Evolutionary conservation across 2,797 vertebrate species (phyloP).

Genomic region (Bufotes viridis): DNA sequence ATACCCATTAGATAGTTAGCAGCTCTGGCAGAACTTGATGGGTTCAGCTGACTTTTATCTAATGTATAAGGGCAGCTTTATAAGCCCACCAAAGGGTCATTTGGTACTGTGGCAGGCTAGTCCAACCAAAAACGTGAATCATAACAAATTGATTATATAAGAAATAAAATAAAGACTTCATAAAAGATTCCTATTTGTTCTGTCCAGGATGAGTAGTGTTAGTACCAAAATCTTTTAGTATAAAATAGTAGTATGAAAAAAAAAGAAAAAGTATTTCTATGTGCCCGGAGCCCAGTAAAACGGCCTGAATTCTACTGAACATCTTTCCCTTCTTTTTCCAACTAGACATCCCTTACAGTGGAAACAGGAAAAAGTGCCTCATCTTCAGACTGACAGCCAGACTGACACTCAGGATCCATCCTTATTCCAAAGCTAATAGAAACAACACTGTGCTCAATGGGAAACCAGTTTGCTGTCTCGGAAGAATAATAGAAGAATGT

Average conservation of each 20-base stretch:
- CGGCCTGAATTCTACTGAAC: not conserved
- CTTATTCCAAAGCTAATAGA: constrained; percentile 69
- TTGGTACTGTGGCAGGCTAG: not conserved
- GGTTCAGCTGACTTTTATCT: too few species aligned
- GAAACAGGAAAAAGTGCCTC: constrained; percentile 66
- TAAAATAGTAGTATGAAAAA: not conserved
- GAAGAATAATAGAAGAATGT: constrained; percentile 67
- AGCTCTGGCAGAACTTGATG: too few species aligned
- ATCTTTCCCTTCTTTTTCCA: constrained; percentile 49
- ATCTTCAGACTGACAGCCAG: constrained; percentile 67
- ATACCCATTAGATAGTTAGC: too few species aligned
- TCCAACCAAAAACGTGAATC: not conserved
- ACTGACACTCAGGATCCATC: constrained; percentile 66
- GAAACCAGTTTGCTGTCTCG: constrained; percentile 65
- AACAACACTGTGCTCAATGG: constrained; percentile 65
- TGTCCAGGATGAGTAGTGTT: too few species aligned
- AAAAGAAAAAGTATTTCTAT: not conserved
- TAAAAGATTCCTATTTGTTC: not conserved
- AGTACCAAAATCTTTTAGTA: not conserved
- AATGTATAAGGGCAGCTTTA: too few species aligned
- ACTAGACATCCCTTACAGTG: constrained; percentile 64
- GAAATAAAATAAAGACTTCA: not conserved
- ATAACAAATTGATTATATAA: not conserved
- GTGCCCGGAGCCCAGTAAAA: not conserved
- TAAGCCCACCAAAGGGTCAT: not conserved